phyloP scores from a whole-genome alignment of 2,888 invertebrate genomes.

The Drosophila dives region DNA sequence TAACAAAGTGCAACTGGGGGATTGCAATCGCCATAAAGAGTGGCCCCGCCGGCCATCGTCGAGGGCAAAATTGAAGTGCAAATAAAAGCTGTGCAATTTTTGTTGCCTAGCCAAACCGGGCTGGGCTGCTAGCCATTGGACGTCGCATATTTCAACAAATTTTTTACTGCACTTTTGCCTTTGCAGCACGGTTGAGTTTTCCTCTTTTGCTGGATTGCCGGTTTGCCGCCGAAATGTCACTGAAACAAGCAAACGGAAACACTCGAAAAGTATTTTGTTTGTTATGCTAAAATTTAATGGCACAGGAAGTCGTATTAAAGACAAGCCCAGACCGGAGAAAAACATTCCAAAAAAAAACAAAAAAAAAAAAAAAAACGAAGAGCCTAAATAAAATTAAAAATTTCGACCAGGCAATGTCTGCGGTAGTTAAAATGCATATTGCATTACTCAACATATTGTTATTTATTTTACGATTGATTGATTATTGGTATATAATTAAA shows the following conservation, averaged over 20 bases:
- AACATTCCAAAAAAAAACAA: conserved; percentile 9
- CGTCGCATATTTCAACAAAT: conserved; percentile 79
- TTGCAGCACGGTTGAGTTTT: conserved; percentile 38
- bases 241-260: conserved; percentile 79
- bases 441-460: conserved; percentile 61
- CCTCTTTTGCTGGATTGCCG: conserved; percentile 38
- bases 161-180: conserved; percentile 77
- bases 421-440: conserved; percentile 43
- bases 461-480: conserved; percentile 75
- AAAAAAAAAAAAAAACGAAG: conserved; percentile 11
- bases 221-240: conserved; percentile 64
- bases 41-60: conserved; percentile 46
- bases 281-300: conserved; percentile 80
- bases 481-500: conserved; percentile 62
- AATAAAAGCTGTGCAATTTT: conserved; percentile 73
- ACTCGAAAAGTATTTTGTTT: conserved; percentile 80
- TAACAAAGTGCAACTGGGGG: conserved; percentile 77
- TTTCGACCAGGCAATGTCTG: neutral
- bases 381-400: conserved; percentile 19
- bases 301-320: conserved; percentile 76
- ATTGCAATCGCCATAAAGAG: conserved; percentile 79
- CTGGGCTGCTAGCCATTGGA: conserved; percentile 20
- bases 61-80: conserved; percentile 78
- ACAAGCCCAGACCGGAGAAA: conserved; percentile 33
- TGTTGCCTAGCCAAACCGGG: conserved; percentile 30